Conservation (phyloP, 2,797 vertebrate species). For the Remorina albescens region DNA sequence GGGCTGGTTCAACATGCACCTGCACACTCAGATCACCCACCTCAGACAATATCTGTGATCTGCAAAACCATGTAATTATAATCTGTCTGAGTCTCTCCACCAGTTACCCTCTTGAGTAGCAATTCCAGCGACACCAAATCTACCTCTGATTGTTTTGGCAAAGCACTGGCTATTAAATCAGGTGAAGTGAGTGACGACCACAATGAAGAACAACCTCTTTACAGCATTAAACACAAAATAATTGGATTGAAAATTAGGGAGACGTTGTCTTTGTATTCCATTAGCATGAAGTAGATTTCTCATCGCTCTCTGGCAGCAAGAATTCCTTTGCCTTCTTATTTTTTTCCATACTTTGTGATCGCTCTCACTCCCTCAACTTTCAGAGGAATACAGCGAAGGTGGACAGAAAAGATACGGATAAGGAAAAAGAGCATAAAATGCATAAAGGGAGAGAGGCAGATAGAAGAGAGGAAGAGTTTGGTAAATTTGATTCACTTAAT, state of each 20-base stretch:
- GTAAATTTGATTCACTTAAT: slow-evolving; percentile 62
- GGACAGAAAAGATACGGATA: slow-evolving; percentile 20
- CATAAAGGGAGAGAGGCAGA: slow-evolving; percentile 1
- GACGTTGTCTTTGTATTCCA: slow-evolving; percentile 66
- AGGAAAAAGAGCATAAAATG: neutral
- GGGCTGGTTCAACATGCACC: slow-evolving; percentile 24
- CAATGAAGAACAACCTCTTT: slow-evolving; percentile 39
- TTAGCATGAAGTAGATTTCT: slow-evolving; percentile 66
- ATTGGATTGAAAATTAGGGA: slow-evolving; percentile 74
- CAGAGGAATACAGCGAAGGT: slow-evolving; percentile 36
- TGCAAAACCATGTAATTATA: slow-evolving; percentile 71
- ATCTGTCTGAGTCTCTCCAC: slow-evolving; percentile 46
- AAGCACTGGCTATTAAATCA: slow-evolving; percentile 65
- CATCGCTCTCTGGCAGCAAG: slow-evolving; percentile 51
- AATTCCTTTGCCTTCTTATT: slow-evolving; percentile 38
- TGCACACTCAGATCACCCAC: slow-evolving; percentile 32
- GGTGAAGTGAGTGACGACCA: slow-evolving; percentile 67
- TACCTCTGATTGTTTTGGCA: slow-evolving; percentile 68
- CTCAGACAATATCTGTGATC: slow-evolving; percentile 60
- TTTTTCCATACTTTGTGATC: slow-evolving; percentile 34
- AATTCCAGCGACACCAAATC: slow-evolving; percentile 42
- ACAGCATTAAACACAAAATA: slow-evolving; percentile 72
- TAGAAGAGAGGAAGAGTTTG: slow-evolving; percentile 26
- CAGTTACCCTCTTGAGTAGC: slow-evolving; percentile 28
- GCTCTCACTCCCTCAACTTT: slow-evolving; percentile 21